Conservation (phyloP, 2,113 vertebrate genomes). For the Abramis brama region DNA sequence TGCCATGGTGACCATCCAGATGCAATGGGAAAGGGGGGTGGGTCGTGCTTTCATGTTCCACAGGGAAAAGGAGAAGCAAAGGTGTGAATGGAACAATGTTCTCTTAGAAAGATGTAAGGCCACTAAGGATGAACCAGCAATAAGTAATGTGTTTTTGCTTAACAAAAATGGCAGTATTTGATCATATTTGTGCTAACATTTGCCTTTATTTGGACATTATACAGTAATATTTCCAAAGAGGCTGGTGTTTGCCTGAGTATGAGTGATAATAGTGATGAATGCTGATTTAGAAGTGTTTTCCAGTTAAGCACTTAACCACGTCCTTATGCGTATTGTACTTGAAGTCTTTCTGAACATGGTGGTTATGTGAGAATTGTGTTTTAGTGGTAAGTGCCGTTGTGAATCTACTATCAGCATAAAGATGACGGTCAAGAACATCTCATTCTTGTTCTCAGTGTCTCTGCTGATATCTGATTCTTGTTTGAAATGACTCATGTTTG, state of each 20-base stretch:
- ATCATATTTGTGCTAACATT: background rate
- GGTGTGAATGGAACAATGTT: constrained; percentile 38
- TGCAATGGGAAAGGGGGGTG: constrained; percentile 1
- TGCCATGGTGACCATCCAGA: constrained; percentile 57
- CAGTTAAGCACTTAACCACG: background rate
- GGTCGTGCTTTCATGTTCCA: constrained; percentile 34
- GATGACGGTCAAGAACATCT: background rate
- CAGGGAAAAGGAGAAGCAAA: constrained; percentile 39
- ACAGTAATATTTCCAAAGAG: background rate
- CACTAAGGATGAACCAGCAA: background rate
- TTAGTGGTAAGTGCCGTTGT: background rate
- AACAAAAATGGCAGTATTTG: background rate
- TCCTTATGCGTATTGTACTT: background rate
- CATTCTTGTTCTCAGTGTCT: background rate
- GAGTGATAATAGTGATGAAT: background rate
- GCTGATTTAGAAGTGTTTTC: background rate
- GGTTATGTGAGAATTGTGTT: background rate
- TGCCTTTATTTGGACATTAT: background rate
- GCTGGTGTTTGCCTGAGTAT: background rate
- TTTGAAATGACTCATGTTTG: constrained; percentile 5
- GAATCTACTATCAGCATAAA: background rate
- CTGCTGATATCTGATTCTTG: background rate
- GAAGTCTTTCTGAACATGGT: background rate
- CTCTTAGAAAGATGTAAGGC: constrained; percentile 31
- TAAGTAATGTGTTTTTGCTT: background rate